These are phyloP conservation scores for Chelonoidis abingdonii DNA, from an alignment of 2,113 vertebrate genomes.

Conservation along the genomic window DNA sequence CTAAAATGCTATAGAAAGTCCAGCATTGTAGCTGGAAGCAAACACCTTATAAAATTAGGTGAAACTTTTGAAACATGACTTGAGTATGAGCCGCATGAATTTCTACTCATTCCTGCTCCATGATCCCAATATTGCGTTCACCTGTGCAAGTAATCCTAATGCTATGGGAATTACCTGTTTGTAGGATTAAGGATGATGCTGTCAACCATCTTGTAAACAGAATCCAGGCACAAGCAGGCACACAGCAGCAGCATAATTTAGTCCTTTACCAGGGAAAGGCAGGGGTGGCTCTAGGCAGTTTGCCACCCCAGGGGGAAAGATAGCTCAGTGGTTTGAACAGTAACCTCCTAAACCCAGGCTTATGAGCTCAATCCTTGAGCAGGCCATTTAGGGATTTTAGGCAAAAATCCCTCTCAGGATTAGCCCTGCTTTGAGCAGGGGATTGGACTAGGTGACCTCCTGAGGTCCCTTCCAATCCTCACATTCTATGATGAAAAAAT, in stretches of 20 bases:
- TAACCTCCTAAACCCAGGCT: no score
- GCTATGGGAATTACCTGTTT: neutral
- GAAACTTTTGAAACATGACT: neutral
- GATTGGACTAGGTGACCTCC: no score
- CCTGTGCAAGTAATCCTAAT: neutral
- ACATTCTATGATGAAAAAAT: no score
- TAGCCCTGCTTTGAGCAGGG: no score
- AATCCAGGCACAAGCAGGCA: neutral
- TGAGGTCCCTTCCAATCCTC: no score
- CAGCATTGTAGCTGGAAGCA: neutral
- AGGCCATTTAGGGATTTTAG: no score
- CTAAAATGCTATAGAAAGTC: accelerated
- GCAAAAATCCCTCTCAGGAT: no score
- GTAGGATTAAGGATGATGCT: neutral
- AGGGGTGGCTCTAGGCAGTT: no score
- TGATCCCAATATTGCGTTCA: neutral
- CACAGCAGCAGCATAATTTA: neutral
- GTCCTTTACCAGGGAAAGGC: neutral
- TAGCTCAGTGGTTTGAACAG: no score
- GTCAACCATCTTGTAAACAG: neutral
- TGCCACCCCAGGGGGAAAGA: no score
- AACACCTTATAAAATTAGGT: neutral
- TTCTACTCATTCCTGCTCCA: neutral
- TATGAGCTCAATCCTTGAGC: no score
- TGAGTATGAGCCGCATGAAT: neutral